Evolutionary conservation across 1,140 invertebrate species (phyloP).

Genomic region (Solenopsis invicta): DNA sequence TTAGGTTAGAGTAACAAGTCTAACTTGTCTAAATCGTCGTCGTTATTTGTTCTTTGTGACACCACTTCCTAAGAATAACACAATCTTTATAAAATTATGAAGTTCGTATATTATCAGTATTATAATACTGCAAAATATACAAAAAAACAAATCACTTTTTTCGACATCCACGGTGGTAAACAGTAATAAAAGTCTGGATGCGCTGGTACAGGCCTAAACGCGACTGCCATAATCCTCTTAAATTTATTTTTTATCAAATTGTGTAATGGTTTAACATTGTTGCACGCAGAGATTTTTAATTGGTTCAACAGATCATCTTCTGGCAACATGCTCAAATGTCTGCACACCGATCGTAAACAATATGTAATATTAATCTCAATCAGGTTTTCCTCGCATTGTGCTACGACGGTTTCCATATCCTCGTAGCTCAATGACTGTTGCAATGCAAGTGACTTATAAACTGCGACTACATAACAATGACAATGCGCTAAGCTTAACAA

Average conservation of each 20-base stretch:
- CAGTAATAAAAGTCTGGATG: constrained; percentile 91
- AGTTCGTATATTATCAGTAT: background rate
- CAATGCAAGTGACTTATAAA: too few species aligned
- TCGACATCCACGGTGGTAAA: constrained; percentile 84
- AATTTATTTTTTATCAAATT: constrained; percentile 90
- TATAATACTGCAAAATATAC: background rate
- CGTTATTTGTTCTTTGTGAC: constrained; percentile 84
- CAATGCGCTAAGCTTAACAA: constrained; percentile 89
- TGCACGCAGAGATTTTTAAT: constrained; percentile 86
- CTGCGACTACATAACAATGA: constrained; percentile 90
- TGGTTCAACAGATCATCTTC: constrained; percentile 77
- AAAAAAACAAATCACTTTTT: constrained; percentile 80
- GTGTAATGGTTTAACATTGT: constrained; percentile 88
- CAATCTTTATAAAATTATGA: background rate
- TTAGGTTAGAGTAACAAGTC: constrained; percentile 77
- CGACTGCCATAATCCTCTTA: constrained; percentile 88
- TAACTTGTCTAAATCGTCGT: constrained; percentile 84
- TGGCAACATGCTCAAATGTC: too few species aligned
- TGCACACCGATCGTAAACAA: too few species aligned
- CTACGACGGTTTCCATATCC: constrained; percentile 92
- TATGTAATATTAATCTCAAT: too few species aligned
- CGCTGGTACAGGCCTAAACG: too few species aligned
- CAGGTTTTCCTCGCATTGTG: constrained; percentile 92
- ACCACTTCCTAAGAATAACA: constrained; percentile 75
- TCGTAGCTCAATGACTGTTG: constrained; percentile 88